Evolutionary conservation across 2,113 vertebrate genomes (phyloP).

Genomic region (Nipponia nippon): DNA sequence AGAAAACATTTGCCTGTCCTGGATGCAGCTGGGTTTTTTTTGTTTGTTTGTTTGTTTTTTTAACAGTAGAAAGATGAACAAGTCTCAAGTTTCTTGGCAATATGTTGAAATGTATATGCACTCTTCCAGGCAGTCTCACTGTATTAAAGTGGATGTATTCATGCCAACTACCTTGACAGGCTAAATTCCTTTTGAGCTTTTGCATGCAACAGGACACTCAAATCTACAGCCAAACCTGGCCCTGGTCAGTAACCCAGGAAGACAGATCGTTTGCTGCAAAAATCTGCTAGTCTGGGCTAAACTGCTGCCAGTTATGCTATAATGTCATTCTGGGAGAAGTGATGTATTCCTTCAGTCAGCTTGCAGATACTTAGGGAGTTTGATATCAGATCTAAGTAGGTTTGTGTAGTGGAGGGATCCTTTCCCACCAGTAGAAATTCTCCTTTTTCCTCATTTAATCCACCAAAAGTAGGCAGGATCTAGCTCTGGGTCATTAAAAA

Average conservation of each 20-base stretch:
- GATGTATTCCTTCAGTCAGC: neutral
- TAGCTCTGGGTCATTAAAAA: neutral
- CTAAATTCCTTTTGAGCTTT: constrained; percentile 50
- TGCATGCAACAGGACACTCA: constrained; percentile 25
- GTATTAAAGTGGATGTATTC: constrained; percentile 31
- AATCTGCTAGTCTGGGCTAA: neutral
- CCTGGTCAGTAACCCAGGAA: neutral
- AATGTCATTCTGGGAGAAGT: neutral
- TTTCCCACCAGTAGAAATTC: neutral
- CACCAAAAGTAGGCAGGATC: neutral
- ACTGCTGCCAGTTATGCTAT: neutral
- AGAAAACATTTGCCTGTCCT: neutral
- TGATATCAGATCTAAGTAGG: neutral
- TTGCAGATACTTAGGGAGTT: neutral
- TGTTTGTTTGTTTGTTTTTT: too few species aligned
- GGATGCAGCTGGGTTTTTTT: neutral
- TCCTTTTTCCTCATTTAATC: neutral
- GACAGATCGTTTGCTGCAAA: neutral
- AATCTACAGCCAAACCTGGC: neutral
- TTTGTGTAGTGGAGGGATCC: neutral
- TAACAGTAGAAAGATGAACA: neutral
- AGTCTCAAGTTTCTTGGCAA: neutral
- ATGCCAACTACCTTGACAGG: constrained; percentile 37
- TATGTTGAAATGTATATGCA: constrained; percentile 21
- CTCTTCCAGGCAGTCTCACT: neutral